Base-by-base conservation (phyloP, 2,113 vertebrate species). In the Casuarius casuarius region DNA sequence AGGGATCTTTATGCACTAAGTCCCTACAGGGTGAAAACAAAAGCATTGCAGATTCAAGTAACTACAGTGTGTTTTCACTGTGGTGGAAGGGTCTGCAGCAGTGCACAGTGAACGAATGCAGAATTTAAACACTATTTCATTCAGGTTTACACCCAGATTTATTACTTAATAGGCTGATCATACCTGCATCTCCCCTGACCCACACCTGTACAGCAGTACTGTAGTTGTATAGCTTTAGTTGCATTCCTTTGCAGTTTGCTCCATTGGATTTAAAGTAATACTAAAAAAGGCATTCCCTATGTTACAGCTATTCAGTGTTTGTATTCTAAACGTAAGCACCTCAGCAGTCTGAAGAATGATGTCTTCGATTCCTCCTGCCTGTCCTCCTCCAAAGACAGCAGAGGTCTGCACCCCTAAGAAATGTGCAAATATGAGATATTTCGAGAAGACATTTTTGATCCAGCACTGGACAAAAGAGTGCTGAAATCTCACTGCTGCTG, bases 391-490 rank as follows among this genome's bases (percentile, higher is more conserved):
- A 7, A 21, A 74, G 1, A 38, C 67, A 61, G n/a, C 49, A 51
- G 12, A 78, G 62, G 40, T 40, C 71, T n/a, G 25, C 31, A 35
- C n/a, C 44, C 62, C 87, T 29, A 18, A 68, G 78, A 66, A 7
- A n/a, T 7, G 22, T 21, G 29, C 72, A 31, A 3, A 48, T 2
- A 33, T 0, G 21, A 96, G 78, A 2, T 92, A 51, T 72, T 91
- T 90, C 89, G 56, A 87, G 78, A 46, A 68, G 40, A 23, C 6
- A 11, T 33, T 83, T 96, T 74, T 70, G 75, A 94, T 75, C n/a
- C 4, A n/a, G 48, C 67, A 9, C 58, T 58, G 71, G 70, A 70
- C 22, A 83, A 84, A 48, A 61, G 29, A 83, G 54, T 74, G 75
- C 44, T 63, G 63, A 78, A 86, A 71, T 73, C 74, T 73, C 63